Conservation (phyloP, 2,888 invertebrate genomes). For the Helicoverpa assulta region DNA sequence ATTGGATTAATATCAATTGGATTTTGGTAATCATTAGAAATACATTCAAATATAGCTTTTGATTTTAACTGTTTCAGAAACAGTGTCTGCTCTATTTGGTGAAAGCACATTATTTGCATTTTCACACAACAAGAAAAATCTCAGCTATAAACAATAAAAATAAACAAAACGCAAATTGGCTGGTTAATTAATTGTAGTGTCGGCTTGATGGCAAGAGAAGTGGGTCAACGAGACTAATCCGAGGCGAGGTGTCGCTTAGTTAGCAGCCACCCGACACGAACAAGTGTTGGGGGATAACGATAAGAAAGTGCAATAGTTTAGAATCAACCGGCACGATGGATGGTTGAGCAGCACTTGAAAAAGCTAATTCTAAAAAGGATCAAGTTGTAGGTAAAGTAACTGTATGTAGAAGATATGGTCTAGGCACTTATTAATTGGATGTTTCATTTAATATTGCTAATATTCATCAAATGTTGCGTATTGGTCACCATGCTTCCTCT, state of each 20-base stretch:
- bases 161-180: constrained; percentile 42
- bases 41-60: not conserved
- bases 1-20: no score
- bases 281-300: constrained; percentile 14
- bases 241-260: constrained; percentile 49
- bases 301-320: constrained; percentile 17
- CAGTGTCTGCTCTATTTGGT: not conserved
- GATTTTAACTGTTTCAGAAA: not conserved
- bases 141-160: constrained; percentile 41
- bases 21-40: not conserved
- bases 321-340: not conserved
- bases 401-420: no score
- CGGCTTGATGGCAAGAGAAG: constrained; percentile 44
- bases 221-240: constrained; percentile 56
- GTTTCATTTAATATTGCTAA: no score
- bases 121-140: constrained; percentile 20
- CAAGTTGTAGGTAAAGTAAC: no score
- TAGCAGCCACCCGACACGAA: constrained; percentile 38
- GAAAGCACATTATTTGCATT: not conserved
- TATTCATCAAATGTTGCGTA: no score
- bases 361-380: not conserved
- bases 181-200: constrained; percentile 55
- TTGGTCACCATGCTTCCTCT: no score
- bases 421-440: no score
- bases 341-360: not conserved